These are phyloP conservation scores for Notodonta dromedarius DNA, from an alignment of 2,888 invertebrate species.

Conservation along the genomic window DNA sequence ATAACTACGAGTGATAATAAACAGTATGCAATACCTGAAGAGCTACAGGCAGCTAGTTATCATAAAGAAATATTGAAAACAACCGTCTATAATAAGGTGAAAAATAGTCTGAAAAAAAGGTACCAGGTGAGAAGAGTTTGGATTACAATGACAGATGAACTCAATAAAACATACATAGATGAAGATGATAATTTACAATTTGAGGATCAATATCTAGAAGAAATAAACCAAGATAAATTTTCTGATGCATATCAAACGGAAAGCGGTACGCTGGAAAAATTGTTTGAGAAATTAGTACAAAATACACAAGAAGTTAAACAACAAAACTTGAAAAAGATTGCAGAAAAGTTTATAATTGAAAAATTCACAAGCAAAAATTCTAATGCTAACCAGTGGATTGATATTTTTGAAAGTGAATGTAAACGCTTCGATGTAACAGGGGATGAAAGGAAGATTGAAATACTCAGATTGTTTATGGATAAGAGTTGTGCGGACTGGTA, in stretches of 20 bases:
- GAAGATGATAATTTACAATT: slow-evolving; percentile 17
- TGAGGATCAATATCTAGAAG: slow-evolving; percentile 24
- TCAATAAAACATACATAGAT: slow-evolving; percentile 19
- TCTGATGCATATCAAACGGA: slow-evolving; percentile 10
- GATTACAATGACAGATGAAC: slow-evolving; percentile 12
- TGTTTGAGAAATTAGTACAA: slow-evolving; percentile 17
- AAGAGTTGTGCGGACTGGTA: slow-evolving; percentile 34
- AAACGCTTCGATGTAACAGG: slow-evolving; percentile 24
- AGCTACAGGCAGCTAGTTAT: slow-evolving; percentile 4
- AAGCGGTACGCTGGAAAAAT: slow-evolving; percentile 24
- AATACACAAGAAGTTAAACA: slow-evolving; percentile 14
- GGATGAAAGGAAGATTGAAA: slow-evolving; percentile 39
- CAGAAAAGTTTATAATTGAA: slow-evolving; percentile 42
- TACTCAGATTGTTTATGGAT: slow-evolving; percentile 36
- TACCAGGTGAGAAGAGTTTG: slow-evolving; percentile 18
- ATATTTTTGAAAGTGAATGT: slow-evolving; percentile 44
- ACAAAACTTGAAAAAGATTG: slow-evolving; percentile 28
- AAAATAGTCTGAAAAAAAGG: slow-evolving; percentile 20
- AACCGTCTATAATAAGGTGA: slow-evolving; percentile 9
- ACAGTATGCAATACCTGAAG: slow-evolving; percentile 10
- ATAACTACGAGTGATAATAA: slow-evolving; percentile 12
- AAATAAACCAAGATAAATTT: slow-evolving; percentile 15
- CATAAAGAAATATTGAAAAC: not conserved
- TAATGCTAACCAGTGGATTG: slow-evolving; percentile 38
- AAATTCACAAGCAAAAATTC: slow-evolving; percentile 37